A percentile compares a stretch with the other conserved stretches of the same genome.
These are phyloP conservation scores for Nyctalus aviator DNA, from an alignment of 2,797 vertebrate genomes.

Conservation along the genomic window DNA sequence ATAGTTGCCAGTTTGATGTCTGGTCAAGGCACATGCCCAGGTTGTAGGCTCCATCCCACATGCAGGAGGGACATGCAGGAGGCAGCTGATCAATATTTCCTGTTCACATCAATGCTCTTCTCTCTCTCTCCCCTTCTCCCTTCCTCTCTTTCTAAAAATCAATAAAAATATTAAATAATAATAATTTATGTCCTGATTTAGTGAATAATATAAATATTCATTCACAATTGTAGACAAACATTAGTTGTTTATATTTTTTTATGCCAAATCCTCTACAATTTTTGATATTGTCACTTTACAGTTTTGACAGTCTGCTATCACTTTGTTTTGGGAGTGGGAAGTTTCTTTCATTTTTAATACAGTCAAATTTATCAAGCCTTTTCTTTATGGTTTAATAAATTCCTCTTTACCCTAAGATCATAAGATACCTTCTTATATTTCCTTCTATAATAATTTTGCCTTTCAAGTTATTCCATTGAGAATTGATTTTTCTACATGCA, in stretches of 20 bases:
- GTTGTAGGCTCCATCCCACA: not conserved
- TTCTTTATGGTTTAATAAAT: constrained; percentile 64
- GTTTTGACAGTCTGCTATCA: not conserved
- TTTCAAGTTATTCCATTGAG: constrained; percentile 30
- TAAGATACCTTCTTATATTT: constrained; percentile 54
- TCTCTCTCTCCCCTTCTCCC: not conserved
- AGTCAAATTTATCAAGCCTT: constrained; percentile 45
- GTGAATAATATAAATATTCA: not conserved
- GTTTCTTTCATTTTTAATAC: not conserved
- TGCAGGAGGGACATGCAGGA: not conserved
- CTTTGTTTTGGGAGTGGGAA: not conserved
- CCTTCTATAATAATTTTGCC: constrained; percentile 32
- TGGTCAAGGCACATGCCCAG: not conserved
- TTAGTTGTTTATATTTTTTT: not conserved
- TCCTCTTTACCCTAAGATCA: constrained; percentile 21
- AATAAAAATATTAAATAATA: not conserved
- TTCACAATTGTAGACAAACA: not conserved
- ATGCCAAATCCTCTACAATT: not conserved
- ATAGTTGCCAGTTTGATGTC: not conserved
- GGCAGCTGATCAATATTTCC: not conserved
- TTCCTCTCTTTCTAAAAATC: not conserved
- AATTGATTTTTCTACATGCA: constrained; percentile 9
- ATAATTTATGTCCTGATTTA: not conserved
- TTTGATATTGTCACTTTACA: not conserved
- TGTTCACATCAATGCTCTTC: not conserved